These are phyloP conservation scores for Lochmaea capreae DNA, from an alignment of 2,888 invertebrate species.

Conservation along the genomic window DNA sequence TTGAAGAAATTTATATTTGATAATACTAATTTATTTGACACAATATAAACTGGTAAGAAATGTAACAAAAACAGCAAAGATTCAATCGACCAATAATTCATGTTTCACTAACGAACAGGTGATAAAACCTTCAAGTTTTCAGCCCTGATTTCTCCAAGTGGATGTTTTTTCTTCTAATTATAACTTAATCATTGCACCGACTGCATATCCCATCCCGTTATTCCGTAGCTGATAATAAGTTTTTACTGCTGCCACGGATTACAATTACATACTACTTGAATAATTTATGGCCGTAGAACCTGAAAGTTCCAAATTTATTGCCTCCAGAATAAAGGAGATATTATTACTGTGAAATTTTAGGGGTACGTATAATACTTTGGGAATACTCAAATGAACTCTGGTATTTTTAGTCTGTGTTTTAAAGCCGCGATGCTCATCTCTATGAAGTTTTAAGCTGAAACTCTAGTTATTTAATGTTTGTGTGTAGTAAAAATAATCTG, in stretches of 20 bases:
- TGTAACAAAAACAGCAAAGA: too few relatives aligned
- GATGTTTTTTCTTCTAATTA: slow-evolving; percentile 36
- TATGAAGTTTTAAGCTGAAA: slow-evolving; percentile 22
- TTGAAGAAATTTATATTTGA: too few relatives aligned
- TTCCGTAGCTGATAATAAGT: slow-evolving; percentile 46
- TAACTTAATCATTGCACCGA: slow-evolving; percentile 42
- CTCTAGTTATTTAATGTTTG: slow-evolving; percentile 23
- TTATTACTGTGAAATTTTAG: slow-evolving; percentile 46
- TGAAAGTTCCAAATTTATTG: slow-evolving; percentile 44
- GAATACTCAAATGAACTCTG: slow-evolving; percentile 40
- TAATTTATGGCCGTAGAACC: slow-evolving; percentile 43
- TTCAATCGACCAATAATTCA: background rate
- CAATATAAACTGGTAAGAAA: too few relatives aligned
- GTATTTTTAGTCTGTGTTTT: slow-evolving; percentile 41
- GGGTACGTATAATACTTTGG: slow-evolving; percentile 41
- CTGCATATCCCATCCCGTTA: slow-evolving; percentile 36
- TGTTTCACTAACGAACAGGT: background rate
- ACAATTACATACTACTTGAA: slow-evolving; percentile 47
- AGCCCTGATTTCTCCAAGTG: background rate
- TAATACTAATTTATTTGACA: too few relatives aligned
- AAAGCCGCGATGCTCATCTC: slow-evolving; percentile 29
- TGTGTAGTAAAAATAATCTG: slow-evolving; percentile 30
- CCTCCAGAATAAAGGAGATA: slow-evolving; percentile 42
- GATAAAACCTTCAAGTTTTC: background rate
- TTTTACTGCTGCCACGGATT: slow-evolving; percentile 44